Evolutionary conservation across 2,888 invertebrate genomes (phyloP).

Genomic region (Lydus trimaculatus): DNA sequence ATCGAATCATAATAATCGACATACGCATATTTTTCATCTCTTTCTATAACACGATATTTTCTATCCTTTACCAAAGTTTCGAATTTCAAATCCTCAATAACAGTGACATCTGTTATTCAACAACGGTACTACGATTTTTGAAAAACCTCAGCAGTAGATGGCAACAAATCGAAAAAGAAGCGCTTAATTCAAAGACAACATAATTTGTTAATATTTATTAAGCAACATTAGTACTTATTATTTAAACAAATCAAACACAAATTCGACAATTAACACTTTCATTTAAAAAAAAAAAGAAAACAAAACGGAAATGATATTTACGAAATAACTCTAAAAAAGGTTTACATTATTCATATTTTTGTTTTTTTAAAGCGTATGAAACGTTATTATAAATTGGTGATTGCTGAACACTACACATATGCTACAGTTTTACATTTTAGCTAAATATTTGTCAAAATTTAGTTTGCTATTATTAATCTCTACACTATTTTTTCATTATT

Average conservation of each 20-base stretch:
- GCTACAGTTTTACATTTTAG: slow-evolving; percentile 48
- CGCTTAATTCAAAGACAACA: background rate
- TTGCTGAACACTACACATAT: slow-evolving; percentile 52
- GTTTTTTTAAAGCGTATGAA: slow-evolving; percentile 51
- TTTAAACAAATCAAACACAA: slow-evolving; percentile 19
- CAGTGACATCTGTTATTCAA: background rate
- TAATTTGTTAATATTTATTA: slow-evolving; percentile 36
- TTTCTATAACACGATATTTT: too few relatives aligned
- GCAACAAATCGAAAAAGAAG: background rate
- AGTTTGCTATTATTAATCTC: too few relatives aligned
- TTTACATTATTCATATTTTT: slow-evolving; percentile 14
- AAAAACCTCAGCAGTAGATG: background rate
- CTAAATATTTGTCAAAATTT: slow-evolving; percentile 43
- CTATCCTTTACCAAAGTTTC: too few relatives aligned
- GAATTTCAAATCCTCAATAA: background rate
- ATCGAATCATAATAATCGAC: too few relatives aligned
- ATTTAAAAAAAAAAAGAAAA: slow-evolving; percentile 12
- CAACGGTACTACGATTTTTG: background rate
- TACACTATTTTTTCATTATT: slow-evolving; percentile 36
- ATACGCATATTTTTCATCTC: too few relatives aligned
- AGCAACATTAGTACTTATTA: slow-evolving; percentile 42
- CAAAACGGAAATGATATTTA: slow-evolving; percentile 11
- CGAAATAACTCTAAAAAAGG: slow-evolving; percentile 13
- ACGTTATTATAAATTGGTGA: slow-evolving; percentile 53
- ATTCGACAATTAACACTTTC: slow-evolving; percentile 22